Evolutionary conservation across 1,140 invertebrate genomes (phyloP), one percentile per base, ranked within the genome.

Genomic region (Akabosia matsudoensis): DNA sequence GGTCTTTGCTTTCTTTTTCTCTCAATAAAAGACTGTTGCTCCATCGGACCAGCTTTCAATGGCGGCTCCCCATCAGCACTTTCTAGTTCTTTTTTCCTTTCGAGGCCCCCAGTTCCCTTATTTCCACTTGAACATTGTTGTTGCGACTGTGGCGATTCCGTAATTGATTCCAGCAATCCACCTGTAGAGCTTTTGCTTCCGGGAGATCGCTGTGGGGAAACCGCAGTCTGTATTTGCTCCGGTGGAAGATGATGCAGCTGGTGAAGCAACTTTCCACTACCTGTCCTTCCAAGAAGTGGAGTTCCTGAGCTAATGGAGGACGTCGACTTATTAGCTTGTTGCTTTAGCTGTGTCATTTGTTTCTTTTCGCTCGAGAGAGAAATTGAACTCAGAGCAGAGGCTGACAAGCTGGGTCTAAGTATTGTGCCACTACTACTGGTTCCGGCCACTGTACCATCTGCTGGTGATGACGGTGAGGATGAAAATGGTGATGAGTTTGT

Each of bases 101-200:
- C 18, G 37, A 45, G n/a, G n/a, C n/a, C n/a, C n/a, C n/a, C n/a
- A n/a, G n/a, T n/a, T n/a, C n/a, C n/a, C n/a, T n/a, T n/a, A n/a
- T n/a, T n/a, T n/a, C n/a, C n/a, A n/a, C n/a, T n/a, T 51, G 45
- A 51, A n/a, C n/a, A n/a, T 13, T 61, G 54, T 61, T n/a, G 24
- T 22, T 61, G 54, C 24, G 54, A 45, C 37, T 10, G 54, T 16
- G 54, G 54, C 24, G 54, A 61, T 24, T 61, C 54, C 24, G 13
- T 61, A 61, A 61, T 61, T 61, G 54, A 61, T 61, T 61, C 54
- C 13, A 61, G 54, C 24, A 61, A 61, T 61, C 54, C 54, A 61
- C 54, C 54, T 61, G 54, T 61, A 22, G 54, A 7, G 54, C 54
- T 24, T 61, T 61, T 61, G n/a, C 54, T 61, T 61, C 54, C 54